A percentile compares a stretch with the other conserved stretches of the same genome.
phyloP scores from a whole-genome alignment of 1,140 invertebrate genomes.

The Melitaea cinxia region DNA sequence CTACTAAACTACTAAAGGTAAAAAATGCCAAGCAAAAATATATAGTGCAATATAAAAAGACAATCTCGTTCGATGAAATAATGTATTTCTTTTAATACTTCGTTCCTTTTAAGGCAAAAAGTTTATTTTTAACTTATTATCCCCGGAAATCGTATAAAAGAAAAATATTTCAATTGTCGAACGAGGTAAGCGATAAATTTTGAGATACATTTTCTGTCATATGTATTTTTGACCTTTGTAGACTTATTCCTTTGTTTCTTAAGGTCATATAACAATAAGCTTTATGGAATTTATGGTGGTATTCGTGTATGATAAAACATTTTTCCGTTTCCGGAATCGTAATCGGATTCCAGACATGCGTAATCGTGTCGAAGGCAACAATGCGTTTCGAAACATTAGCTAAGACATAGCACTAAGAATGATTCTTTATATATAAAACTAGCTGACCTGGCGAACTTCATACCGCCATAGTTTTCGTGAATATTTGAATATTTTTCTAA shows the following conservation, averaged over 20 bases:
- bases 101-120: conserved; percentile 10
- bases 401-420: not conserved
- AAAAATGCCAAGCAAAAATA: not conserved
- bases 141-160: conserved; percentile 18
- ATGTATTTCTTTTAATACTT: not conserved
- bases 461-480: no score
- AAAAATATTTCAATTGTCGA: not conserved
- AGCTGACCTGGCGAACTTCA: no score
- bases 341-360: conserved; percentile 10
- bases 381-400: not conserved
- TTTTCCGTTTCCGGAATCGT: conserved; percentile 19
- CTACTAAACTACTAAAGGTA: no score
- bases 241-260: conserved; percentile 9
- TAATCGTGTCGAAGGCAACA: not conserved
- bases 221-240: conserved; percentile 9
- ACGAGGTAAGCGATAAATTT: conserved; percentile 20
- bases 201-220: not conserved
- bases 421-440: not conserved
- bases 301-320: conserved; percentile 15
- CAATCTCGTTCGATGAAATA: not conserved
- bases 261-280: conserved; percentile 24
- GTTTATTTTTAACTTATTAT: conserved; percentile 5
- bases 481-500: no score
- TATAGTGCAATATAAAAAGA: not conserved
- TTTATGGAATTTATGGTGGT: conserved; percentile 27